Conservation (phyloP, 1,140 invertebrate genomes). For the Zaprionus lachaisei region DNA sequence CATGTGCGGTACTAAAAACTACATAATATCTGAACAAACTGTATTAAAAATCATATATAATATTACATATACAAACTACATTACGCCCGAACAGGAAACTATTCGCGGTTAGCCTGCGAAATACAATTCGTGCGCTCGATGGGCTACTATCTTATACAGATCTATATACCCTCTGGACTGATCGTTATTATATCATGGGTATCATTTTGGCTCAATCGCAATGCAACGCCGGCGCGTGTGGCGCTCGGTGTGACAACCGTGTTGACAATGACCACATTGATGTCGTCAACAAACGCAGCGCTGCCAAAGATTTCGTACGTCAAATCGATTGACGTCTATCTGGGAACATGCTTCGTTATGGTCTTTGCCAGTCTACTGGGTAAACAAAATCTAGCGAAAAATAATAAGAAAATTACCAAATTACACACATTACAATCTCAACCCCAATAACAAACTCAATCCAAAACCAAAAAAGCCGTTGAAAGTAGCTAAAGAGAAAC, state of each 20-base stretch:
- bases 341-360: slow-evolving; percentile 99
- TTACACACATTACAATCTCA: slow-evolving; percentile 36
- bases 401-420: slow-evolving; percentile 13
- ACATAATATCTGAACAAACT: background rate
- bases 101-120: slow-evolving; percentile 98
- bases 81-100: slow-evolving; percentile 92
- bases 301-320: slow-evolving; percentile 99
- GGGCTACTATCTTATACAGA: slow-evolving; percentile 99
- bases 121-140: slow-evolving; percentile 99
- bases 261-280: slow-evolving; percentile 99
- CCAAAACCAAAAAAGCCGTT: slow-evolving; percentile 38
- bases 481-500: slow-evolving; percentile 53
- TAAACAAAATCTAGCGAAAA: slow-evolving; percentile 86
- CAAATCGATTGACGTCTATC: slow-evolving; percentile 99
- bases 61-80: slow-evolving; percentile 1
- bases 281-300: slow-evolving; percentile 99
- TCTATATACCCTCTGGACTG: slow-evolving; percentile 99
- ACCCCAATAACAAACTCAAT: slow-evolving; percentile 41
- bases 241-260: slow-evolving; percentile 98
- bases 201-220: slow-evolving; percentile 96
- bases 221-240: slow-evolving; percentile 98
- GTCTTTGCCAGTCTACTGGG: slow-evolving; percentile 97
- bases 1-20: slow-evolving; percentile 7
- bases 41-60: background rate
- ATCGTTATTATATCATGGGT: slow-evolving; percentile 99